Evolutionary conservation across 2,888 invertebrate species (phyloP).

Genomic region (Thyatira batis): DNA sequence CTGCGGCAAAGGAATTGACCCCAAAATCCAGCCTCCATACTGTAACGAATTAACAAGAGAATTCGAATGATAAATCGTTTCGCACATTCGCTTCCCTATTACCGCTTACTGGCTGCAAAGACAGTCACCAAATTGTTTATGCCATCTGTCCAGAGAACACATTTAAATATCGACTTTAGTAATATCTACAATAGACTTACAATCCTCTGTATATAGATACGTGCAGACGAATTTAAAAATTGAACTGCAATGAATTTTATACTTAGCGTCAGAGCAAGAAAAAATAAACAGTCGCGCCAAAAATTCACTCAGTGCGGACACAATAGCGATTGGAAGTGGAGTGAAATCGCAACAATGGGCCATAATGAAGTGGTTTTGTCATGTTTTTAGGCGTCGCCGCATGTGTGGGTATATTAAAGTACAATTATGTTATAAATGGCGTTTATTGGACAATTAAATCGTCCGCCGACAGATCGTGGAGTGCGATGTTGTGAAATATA

Average conservation of each 20-base stretch:
- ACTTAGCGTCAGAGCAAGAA: slow-evolving; percentile 13
- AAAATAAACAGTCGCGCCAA: slow-evolving; percentile 24
- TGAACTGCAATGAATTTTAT: neutral
- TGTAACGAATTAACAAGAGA: slow-evolving; percentile 76
- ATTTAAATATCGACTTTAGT: neutral
- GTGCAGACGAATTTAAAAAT: neutral
- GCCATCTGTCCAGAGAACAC: slow-evolving; percentile 1
- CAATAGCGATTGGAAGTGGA: slow-evolving; percentile 63
- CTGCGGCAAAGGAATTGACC: slow-evolving; percentile 50
- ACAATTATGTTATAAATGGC: slow-evolving; percentile 74
- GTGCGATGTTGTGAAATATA: slow-evolving; percentile 40
- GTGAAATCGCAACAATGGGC: slow-evolving; percentile 66
- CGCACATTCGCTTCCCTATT: slow-evolving; percentile 51
- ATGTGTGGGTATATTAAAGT: slow-evolving; percentile 70
- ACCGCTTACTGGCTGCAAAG: slow-evolving; percentile 18
- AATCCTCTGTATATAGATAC: neutral
- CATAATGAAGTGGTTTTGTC: slow-evolving; percentile 65
- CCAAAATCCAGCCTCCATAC: slow-evolving; percentile 53
- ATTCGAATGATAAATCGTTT: slow-evolving; percentile 68
- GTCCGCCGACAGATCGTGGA: slow-evolving; percentile 32
- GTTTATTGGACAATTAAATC: slow-evolving; percentile 72
- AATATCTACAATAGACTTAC: neutral
- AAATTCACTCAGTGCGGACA: slow-evolving; percentile 29
- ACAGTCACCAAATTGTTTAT: slow-evolving; percentile 6
- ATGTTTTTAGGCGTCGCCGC: slow-evolving; percentile 53